A percentile compares a stretch with the other conserved stretches of the same genome.
These are phyloP conservation scores for Actinostola sp. DNA, from an alignment of 92 coral and sea anemone genomes.

Conservation along the genomic window DNA sequence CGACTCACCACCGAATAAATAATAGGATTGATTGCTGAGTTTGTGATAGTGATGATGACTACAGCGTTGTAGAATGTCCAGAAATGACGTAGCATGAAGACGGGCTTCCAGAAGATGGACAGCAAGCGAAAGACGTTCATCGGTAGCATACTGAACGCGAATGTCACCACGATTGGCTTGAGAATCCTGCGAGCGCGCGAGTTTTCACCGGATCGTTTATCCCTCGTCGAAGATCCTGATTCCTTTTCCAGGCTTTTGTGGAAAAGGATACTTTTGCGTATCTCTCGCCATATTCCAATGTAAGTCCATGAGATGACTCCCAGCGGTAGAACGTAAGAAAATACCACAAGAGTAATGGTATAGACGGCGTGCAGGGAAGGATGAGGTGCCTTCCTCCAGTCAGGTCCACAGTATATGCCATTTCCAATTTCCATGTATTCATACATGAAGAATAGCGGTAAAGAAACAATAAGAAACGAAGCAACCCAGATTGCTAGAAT, in stretches of 20 bases:
- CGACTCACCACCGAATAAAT: conserved; percentile 67
- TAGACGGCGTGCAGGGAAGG: conserved; percentile 25
- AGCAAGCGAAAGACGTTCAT: conserved; percentile 45
- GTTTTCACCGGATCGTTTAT: conserved; percentile 46
- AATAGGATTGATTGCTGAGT: conserved; percentile 68
- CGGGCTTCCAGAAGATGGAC: conserved; percentile 31
- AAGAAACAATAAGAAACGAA: conserved; percentile 38
- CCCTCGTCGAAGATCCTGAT: conserved; percentile 6
- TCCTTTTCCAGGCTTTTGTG: conserved; percentile 42
- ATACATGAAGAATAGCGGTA: conserved; percentile 49
- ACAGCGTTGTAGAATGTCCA: conserved; percentile 61
- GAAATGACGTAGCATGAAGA: conserved; percentile 23
- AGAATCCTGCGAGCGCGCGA: conserved; percentile 60
- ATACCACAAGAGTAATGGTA: conserved; percentile 33
- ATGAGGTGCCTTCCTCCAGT: conserved; percentile 34
- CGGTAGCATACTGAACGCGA: conserved; percentile 63
- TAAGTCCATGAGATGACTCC: conserved; percentile 65
- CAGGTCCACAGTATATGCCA: conserved; percentile 8
- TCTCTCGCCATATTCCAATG: conserved; percentile 66
- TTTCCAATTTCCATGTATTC: not conserved
- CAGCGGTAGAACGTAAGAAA: conserved; percentile 68
- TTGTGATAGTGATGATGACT: conserved; percentile 39
- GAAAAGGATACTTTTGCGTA: conserved; percentile 67
- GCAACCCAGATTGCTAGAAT: conserved; percentile 50
- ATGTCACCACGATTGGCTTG: conserved; percentile 63